Conservation (phyloP, 1,140 invertebrate species). For the Apis dorsata region DNA sequence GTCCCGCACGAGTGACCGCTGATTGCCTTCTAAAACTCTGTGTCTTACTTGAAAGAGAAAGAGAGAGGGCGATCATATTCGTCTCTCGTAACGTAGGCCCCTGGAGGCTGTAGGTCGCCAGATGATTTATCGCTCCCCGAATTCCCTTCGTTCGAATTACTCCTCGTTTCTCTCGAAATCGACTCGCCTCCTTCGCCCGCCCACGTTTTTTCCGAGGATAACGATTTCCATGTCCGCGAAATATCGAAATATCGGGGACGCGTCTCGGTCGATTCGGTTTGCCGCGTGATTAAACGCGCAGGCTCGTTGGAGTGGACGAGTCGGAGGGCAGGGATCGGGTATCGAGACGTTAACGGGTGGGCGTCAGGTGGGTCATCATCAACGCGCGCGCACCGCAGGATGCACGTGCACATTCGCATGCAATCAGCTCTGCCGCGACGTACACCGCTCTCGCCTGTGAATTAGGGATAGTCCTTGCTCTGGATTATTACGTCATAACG, state of each 20-base stretch:
- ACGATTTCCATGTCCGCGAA: too few species aligned
- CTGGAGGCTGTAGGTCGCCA: conserved; percentile 56
- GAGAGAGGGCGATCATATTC: conserved; percentile 33
- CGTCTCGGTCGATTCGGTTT: not conserved
- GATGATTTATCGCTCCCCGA: conserved; percentile 60
- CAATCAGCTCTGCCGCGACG: not conserved
- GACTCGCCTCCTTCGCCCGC: not conserved
- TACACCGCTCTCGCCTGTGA: conserved; percentile 41
- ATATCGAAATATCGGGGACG: too few species aligned
- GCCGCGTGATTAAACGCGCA: conserved; percentile 20
- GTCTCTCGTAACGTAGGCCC: conserved; percentile 58
- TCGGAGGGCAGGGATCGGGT: conserved; percentile 37
- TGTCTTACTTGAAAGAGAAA: not conserved
- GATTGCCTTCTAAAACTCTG: conserved; percentile 65
- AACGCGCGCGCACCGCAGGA: conserved; percentile 45
- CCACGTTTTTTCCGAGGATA: not conserved
- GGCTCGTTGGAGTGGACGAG: not conserved
- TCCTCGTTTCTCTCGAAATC: too few species aligned
- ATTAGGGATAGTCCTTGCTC: conserved; percentile 69
- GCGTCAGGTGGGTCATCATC: conserved; percentile 68
- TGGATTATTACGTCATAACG: conserved; percentile 74
- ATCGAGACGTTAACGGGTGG: conserved; percentile 68
- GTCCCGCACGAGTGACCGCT: conserved; percentile 65
- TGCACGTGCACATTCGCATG: conserved; percentile 51
- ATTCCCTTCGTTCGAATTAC: conserved; percentile 49